Base-by-base conservation (phyloP, 2,888 invertebrate genomes). In the Hirtodrosophila cameraria region DNA sequence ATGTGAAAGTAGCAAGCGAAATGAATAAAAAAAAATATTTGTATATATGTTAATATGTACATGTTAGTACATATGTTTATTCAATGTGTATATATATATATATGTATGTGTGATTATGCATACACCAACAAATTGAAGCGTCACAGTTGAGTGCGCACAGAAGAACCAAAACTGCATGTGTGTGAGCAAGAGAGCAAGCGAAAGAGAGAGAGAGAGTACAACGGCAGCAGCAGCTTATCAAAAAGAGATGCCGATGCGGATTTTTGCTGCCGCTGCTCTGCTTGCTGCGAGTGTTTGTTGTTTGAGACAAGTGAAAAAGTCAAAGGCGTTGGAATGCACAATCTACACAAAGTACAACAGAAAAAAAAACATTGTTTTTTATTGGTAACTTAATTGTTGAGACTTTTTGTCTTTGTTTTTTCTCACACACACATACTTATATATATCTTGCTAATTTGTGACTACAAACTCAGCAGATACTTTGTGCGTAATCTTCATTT, bases 91-190 rank as follows among this genome's bases (percentile, higher is more conserved):
- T 7, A 27, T 27, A 18, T 8, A 46, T 23, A 15, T 23, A 31
- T 15, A 12, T 16, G 6, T 7, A 16, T 58, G 12, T 42, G 8
- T 43, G n/a, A 45, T 6, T 41, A 36, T 41, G 25, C 54, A 43
- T 33, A 55, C 59, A 83, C 49, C 65, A 68, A 68, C 64, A 77
- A 81, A 77, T 63, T 63, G 48, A 59, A 72, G 69, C 86, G 83
- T 86, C 84, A 83, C 84, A 75, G 68, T 75, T 80, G 81, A 73
- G 67, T 65, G 65, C 49, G 60, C 49, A 57, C 45, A 53, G 33
- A 12, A 69, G 46, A 49, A 35, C 16, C 49, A 36, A 41, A 28
- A 42, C n/a, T 15, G 20, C n/a, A 11, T 38, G 23, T 12, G 27
- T 43, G 13, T 25, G 25, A 35, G 30, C 30, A 23, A 35, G 27